A percentile compares a stretch with the other conserved stretches of the same genome.
These are phyloP conservation scores for Hippocampus guttulatus DNA, from an alignment of 2,113 vertebrate species.

Conservation along the genomic window DNA sequence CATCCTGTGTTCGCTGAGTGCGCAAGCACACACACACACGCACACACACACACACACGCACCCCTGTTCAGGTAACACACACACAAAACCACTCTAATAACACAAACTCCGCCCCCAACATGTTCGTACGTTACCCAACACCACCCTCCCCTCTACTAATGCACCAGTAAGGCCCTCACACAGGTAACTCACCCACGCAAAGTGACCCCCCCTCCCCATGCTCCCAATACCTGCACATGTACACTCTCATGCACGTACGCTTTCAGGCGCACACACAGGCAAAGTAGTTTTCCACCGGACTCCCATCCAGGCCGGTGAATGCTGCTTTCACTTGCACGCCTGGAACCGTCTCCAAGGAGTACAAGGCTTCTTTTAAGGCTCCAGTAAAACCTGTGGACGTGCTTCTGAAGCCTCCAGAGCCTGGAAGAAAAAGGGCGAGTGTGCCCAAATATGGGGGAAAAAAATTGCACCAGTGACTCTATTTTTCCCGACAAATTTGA, in stretches of 20 bases:
- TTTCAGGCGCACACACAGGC: neutral
- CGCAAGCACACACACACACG: no score
- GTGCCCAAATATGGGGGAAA: neutral
- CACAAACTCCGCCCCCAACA: no score
- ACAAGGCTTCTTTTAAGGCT: conserved; percentile 50
- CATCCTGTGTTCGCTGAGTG: no score
- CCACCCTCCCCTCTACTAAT: no score
- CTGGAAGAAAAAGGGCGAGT: neutral
- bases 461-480: neutral
- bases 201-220: conserved; percentile 23
- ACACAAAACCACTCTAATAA: no score
- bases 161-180: no score
- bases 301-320: conserved; percentile 50
- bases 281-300: conserved; percentile 66
- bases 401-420: neutral
- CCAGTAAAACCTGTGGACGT: neutral
- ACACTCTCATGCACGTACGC: conserved; percentile 38
- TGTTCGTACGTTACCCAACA: no score
- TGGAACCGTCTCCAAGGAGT: conserved; percentile 40
- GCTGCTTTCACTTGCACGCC: conserved; percentile 57
- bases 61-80: no score
- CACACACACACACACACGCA: no score
- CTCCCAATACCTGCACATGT: conserved; percentile 55
- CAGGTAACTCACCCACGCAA: conserved; percentile 28
- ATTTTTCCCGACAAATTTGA: neutral